A percentile compares a stretch with the other conserved stretches of the same genome.
phyloP scores from a whole-genome alignment of 2,888 invertebrate genomes.

The Chromoteleia sp. region DNA sequence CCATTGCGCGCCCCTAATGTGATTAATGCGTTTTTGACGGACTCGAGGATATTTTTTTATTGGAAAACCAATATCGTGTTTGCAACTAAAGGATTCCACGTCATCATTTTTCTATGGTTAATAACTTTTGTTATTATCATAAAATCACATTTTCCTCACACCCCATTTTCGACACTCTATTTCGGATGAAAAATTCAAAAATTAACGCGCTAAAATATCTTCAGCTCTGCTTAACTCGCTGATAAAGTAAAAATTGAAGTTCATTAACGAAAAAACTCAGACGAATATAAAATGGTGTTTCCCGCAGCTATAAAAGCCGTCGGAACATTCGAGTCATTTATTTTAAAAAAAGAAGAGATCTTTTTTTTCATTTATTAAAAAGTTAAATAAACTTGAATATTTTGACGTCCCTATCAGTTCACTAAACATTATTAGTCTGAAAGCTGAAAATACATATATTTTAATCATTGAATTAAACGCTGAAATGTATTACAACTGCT shows the following conservation, averaged over 20 bases:
- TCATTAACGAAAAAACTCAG: not conserved
- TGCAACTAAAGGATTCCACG: constrained; percentile 28
- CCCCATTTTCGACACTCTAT: constrained; percentile 16
- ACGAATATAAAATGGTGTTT: not conserved
- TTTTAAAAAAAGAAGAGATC: no score
- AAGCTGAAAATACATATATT: constrained; percentile 3
- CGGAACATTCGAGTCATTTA: not conserved
- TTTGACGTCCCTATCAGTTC: not conserved
- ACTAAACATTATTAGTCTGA: not conserved
- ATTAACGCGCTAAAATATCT: constrained; percentile 16
- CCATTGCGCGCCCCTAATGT: constrained; percentile 3
- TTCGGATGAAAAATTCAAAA: constrained; percentile 36
- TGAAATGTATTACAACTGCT: constrained; percentile 15
- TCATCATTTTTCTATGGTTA: constrained; percentile 49
- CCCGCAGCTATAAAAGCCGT: not conserved
- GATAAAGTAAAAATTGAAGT: constrained; percentile 19
- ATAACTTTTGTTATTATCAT: constrained; percentile 48
- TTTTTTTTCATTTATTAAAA: no score
- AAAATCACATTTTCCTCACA: constrained; percentile 24
- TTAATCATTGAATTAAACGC: constrained; percentile 18
- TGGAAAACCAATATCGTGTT: constrained; percentile 45
- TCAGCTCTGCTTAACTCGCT: constrained; percentile 3
- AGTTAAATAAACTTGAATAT: no score
- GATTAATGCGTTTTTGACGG: constrained; percentile 49
- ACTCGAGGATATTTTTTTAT: constrained; percentile 50